These are phyloP conservation scores for Blera fallax DNA, from an alignment of 2,888 invertebrate species.

Conservation along the genomic window DNA sequence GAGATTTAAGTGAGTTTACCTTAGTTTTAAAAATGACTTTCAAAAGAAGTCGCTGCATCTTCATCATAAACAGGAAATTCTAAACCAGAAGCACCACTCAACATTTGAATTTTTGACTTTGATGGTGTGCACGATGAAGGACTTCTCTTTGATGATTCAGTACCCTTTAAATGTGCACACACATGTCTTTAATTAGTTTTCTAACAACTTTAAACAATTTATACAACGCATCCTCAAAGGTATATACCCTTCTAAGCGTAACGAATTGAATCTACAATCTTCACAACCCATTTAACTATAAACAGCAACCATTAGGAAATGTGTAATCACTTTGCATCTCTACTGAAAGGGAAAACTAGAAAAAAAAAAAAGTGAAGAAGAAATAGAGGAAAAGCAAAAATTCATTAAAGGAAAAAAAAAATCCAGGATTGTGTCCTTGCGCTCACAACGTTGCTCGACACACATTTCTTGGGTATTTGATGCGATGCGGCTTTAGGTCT, in stretches of 20 bases:
- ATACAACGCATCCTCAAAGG: not conserved
- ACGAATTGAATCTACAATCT: constrained; percentile 26
- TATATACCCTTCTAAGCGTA: not conserved
- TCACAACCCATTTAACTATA: constrained; percentile 39
- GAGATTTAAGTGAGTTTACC: no score
- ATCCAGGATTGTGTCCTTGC: not conserved
- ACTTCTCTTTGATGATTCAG: not conserved
- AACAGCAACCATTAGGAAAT: constrained; percentile 24
- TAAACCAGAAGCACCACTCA: no score
- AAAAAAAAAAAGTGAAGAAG: constrained; percentile 4
- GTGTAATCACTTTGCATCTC: constrained; percentile 42
- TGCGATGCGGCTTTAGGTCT: constrained; percentile 8
- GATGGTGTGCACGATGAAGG: not conserved
- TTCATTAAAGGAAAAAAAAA: constrained; percentile 1
- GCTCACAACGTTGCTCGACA: constrained; percentile 17
- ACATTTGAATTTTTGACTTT: no score
- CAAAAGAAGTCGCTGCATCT: no score
- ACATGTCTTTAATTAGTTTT: not conserved
- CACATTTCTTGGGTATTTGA: constrained; percentile 2
- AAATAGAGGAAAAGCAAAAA: not conserved
- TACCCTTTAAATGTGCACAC: not conserved
- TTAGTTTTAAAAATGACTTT: no score
- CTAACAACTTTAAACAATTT: not conserved
- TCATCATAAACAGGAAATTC: no score
- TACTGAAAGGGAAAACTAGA: constrained; percentile 7